Evolutionary conservation across 2,113 vertebrate species (phyloP).

Genomic region (Myotis brandtii): DNA sequence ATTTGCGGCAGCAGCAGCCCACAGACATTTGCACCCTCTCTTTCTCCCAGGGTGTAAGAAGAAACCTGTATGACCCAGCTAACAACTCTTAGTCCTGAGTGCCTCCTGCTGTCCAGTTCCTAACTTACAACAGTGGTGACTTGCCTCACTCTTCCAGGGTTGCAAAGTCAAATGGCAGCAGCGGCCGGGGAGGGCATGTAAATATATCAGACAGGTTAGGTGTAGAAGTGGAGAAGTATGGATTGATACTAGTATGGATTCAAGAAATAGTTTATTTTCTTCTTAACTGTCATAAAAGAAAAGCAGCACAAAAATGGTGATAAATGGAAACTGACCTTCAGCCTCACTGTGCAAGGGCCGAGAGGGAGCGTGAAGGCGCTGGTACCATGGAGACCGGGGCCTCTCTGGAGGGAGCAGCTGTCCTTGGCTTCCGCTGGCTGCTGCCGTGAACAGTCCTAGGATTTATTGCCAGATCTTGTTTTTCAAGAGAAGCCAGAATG

Average conservation of each 20-base stretch:
- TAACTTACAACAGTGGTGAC: accelerated
- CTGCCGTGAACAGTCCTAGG: neutral
- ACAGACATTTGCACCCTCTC: neutral
- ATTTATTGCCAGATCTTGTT: neutral
- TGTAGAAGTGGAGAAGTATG: neutral
- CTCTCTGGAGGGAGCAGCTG: neutral
- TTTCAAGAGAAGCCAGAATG: neutral
- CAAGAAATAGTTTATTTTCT: neutral
- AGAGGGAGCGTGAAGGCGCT: neutral
- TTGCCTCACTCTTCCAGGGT: neutral
- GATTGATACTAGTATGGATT: neutral
- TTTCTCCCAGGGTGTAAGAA: neutral
- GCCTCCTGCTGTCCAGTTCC: neutral
- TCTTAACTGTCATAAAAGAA: neutral
- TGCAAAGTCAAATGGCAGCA: neutral
- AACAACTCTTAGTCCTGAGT: accelerated
- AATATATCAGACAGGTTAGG: neutral
- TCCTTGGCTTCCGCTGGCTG: accelerated
- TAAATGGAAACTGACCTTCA: neutral
- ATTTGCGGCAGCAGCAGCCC: neutral
- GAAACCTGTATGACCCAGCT: neutral
- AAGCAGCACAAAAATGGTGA: neutral
- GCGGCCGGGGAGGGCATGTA: neutral
- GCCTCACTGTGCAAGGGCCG: neutral
- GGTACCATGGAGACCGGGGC: accelerated